Evolutionary conservation across 1,140 invertebrate species (phyloP).

Genomic region (Macrocentrus cingulum): DNA sequence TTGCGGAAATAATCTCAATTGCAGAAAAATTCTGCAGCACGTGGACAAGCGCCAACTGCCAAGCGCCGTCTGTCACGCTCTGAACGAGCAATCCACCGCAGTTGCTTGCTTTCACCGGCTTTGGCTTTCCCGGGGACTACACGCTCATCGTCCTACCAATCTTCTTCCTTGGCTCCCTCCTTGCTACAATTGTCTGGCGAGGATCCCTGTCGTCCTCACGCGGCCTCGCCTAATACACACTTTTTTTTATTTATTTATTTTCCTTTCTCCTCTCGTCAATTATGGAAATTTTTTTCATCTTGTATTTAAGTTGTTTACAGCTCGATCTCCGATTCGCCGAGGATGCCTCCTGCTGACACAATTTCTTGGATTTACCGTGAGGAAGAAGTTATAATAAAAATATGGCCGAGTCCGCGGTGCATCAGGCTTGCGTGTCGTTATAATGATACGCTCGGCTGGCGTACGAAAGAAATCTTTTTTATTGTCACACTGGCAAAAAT

Average conservation of each 20-base stretch:
- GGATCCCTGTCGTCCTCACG: slow-evolving; percentile 6
- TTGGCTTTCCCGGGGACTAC: slow-evolving; percentile 26
- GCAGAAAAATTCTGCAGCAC: slow-evolving; percentile 4
- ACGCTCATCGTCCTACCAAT: slow-evolving; percentile 11
- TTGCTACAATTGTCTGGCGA: neutral
- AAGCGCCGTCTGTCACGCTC: slow-evolving; percentile 21
- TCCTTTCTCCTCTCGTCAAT: slow-evolving; percentile 20
- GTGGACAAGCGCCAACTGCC: slow-evolving; percentile 5
- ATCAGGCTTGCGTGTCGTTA: slow-evolving; percentile 17
- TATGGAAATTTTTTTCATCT: neutral
- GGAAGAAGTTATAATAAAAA: slow-evolving; percentile 1
- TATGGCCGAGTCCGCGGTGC: neutral
- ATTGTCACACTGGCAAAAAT: no score
- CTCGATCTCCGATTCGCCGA: slow-evolving; percentile 15
- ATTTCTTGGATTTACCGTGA: neutral
- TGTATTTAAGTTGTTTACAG: slow-evolving; percentile 14
- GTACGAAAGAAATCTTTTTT: slow-evolving; percentile 28
- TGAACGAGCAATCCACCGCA: slow-evolving; percentile 1
- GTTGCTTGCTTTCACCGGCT: slow-evolving; percentile 30
- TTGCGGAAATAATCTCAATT: neutral
- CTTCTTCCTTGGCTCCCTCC: slow-evolving; percentile 21
- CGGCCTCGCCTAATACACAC: slow-evolving; percentile 16
- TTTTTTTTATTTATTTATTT: no score
- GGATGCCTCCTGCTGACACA: neutral
- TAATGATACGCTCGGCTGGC: slow-evolving; percentile 14